Conservation (phyloP, 2,113 vertebrate genomes). For the Zingel zingel region DNA sequence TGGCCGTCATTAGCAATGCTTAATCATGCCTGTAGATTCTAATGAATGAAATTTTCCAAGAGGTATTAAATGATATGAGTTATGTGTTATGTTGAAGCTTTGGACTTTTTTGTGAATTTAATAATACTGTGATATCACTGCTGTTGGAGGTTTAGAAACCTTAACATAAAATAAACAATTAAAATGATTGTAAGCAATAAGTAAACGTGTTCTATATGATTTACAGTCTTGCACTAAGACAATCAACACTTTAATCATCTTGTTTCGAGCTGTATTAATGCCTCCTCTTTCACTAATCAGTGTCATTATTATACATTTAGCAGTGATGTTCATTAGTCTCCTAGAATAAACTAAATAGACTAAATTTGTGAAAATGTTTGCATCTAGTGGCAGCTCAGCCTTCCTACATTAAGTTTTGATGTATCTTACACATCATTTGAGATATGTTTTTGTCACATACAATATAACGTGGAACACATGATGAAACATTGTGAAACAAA, state of each 20-base stretch:
- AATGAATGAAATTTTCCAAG: not conserved
- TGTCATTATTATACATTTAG: not conserved
- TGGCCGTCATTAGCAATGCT: not conserved
- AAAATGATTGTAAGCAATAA: not conserved
- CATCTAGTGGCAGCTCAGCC: constrained; percentile 12
- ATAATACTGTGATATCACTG: not conserved
- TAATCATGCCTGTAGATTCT: not conserved
- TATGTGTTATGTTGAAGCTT: not conserved
- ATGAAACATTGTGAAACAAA: constrained; percentile 18
- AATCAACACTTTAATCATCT: not conserved
- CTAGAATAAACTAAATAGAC: not conserved
- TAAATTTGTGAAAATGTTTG: not conserved
- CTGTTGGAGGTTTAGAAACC: not conserved
- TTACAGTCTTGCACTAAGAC: not conserved
- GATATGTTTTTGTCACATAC: not conserved
- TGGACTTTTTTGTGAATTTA: not conserved
- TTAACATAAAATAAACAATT: not conserved
- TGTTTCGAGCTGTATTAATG: not conserved
- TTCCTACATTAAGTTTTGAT: not conserved
- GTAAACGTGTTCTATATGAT: not conserved
- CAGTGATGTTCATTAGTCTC: not conserved
- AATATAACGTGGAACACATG: not conserved
- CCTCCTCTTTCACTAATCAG: not conserved
- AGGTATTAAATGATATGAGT: not conserved
- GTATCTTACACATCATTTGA: not conserved